Conservation (phyloP, 2,797 vertebrate genomes). For the Delichon dasypus region DNA sequence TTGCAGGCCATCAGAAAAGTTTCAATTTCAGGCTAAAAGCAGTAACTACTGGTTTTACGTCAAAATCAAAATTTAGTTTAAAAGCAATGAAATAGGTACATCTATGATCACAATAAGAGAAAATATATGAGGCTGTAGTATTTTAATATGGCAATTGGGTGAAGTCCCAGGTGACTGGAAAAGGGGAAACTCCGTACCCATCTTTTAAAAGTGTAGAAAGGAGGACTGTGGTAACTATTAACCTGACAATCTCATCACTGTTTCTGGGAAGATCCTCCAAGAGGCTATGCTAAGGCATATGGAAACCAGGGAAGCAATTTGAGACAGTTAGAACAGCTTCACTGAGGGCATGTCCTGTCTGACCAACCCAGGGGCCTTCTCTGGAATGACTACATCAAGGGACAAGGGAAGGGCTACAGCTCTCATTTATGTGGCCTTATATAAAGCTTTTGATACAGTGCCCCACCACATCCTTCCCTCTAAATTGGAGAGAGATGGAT, state of each 20-base stretch:
- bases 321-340: neutral
- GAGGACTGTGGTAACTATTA: neutral
- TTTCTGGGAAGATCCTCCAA: neutral
- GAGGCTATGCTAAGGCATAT: neutral
- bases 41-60: neutral
- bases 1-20: constrained; percentile 5
- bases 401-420: neutral
- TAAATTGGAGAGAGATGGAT: neutral
- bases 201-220: neutral
- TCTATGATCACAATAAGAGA: neutral
- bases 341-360: neutral
- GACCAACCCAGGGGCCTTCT: neutral
- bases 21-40: neutral
- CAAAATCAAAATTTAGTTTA: neutral
- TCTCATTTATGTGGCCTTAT: neutral
- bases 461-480: neutral
- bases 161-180: neutral
- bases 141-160: neutral
- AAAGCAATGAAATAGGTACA: neutral
- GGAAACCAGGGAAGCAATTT: neutral
- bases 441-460: neutral
- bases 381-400: neutral
- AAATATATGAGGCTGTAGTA: neutral
- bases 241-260: neutral
- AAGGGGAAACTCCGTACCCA: neutral